phyloP scores from a whole-genome alignment of 2,888 invertebrate genomes.

The Halocaridina rubra region DNA sequence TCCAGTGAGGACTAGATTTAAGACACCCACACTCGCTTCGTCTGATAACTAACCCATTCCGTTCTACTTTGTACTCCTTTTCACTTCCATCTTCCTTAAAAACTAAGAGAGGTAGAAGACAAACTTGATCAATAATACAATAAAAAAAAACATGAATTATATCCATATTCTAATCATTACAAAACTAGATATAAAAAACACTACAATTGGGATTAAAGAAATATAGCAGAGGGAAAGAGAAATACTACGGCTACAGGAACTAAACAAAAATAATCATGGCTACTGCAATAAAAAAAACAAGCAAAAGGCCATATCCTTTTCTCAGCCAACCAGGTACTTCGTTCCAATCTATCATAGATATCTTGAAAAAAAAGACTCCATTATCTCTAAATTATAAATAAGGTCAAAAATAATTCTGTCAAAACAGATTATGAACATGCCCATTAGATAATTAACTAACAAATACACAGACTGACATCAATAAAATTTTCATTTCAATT shows the following conservation, averaged over 20 bases:
- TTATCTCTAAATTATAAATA: background rate
- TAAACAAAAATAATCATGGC: conserved; percentile 41
- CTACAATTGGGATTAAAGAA: conserved; percentile 3
- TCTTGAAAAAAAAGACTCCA: background rate
- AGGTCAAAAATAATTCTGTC: no score
- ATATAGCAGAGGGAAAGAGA: conserved; percentile 25
- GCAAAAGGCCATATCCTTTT: no score
- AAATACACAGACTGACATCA: no score
- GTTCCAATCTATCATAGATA: conserved; percentile 20
- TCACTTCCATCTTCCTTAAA: conserved; percentile 44
- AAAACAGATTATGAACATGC: no score
- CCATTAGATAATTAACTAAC: no score
- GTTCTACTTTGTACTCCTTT: conserved; percentile 54
- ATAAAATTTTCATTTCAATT: no score
- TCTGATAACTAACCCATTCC: conserved; percentile 42
- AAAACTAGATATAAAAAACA: conserved; percentile 7
- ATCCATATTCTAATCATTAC: conserved; percentile 27
- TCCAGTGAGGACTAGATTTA: no score
- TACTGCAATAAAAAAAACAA: conserved; percentile 57
- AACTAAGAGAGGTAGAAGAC: conserved; percentile 57
- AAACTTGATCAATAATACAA: conserved; percentile 30
- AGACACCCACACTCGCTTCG: no score
- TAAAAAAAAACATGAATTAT: no score
- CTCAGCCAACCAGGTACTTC: conserved; percentile 57
- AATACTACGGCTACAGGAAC: conserved; percentile 56